Base-by-base conservation (phyloP, 2,797 vertebrate species). In the Rhodeus uyekii region DNA sequence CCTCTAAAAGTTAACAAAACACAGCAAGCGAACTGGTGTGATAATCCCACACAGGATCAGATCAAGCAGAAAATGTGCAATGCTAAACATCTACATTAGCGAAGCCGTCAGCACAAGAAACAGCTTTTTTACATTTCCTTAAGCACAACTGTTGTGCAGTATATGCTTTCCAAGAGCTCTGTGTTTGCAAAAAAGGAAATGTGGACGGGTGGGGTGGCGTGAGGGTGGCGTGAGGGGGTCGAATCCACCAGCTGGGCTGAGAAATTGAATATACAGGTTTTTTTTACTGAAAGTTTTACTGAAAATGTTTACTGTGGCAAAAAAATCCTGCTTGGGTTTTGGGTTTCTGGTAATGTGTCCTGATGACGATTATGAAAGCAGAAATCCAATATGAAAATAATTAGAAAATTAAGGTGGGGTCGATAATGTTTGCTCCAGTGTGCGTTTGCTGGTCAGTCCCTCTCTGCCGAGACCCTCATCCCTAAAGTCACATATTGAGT, bases 381-480 rank as follows among this genome's bases (percentile, higher is more conserved):
- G 93, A 94, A 95, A 95, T 95, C 93, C 94, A 94, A 95, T 95
- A 94, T 61, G 91, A 95, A 95, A 94, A 94, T 95, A 95, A 96
- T 95, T 93, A 94, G 90, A 87, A 94, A 95, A 95, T 95, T 93
- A 95, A 91, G 89, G 85, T 86, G 87, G 81, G 90, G 95, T 96
- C 94, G 91, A 96, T 96, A 93, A 85, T 85, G 89, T 92, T 90
- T 90, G 92, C 93, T 93, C 91, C 87, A 88, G 89, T 92, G 91
- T 90, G 83, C 80, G 85, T 85, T 84, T 74, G 85, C 78, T 55
- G 88, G 90, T 91, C 89, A 88, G 88, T 90, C 85, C 84, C 84
- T 89, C 67, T 81, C 75, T 69, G 86, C 86, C 86, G 34, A 89
- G 89, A 89, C 71, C 83, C 87, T 84, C 86, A 71, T 91, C 87